These are phyloP conservation scores for Thysanoteuthis rhombus DNA, from an alignment of 2,888 invertebrate genomes.

Conservation along the genomic window DNA sequence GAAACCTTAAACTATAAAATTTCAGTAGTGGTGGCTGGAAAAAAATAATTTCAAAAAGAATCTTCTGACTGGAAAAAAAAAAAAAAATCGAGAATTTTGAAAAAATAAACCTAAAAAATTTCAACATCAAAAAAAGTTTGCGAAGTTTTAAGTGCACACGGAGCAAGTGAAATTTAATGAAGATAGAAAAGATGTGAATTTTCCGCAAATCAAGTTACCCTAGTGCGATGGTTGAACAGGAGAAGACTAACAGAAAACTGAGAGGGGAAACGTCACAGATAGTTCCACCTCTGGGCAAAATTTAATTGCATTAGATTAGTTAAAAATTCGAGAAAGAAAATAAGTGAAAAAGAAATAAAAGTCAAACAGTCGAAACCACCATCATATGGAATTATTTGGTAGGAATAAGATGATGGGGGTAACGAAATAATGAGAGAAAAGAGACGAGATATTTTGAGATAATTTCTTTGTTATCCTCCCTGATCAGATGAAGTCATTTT, in stretches of 20 bases:
- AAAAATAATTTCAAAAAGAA: background rate
- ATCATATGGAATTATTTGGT: background rate
- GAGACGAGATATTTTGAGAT: too few relatives aligned
- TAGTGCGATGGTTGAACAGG: background rate
- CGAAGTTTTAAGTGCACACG: background rate
- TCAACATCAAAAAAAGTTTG: background rate
- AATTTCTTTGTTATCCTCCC: too few relatives aligned
- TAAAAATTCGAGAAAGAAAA: background rate
- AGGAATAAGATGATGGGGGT: too few relatives aligned
- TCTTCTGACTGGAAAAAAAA: background rate
- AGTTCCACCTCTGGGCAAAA: background rate
- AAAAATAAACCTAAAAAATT: background rate
- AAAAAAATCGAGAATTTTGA: background rate
- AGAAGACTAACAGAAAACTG: background rate
- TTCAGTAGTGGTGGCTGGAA: background rate
- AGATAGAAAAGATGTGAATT: background rate
- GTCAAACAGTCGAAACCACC: background rate
- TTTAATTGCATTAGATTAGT: slow-evolving; percentile 12
- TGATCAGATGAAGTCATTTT: too few relatives aligned
- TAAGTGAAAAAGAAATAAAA: background rate
- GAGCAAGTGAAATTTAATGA: slow-evolving; percentile 12
- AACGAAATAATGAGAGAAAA: too few relatives aligned
- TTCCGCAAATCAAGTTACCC: background rate
- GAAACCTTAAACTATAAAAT: slow-evolving; percentile 12
- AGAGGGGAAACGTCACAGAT: background rate